phyloP scores from a whole-genome alignment of 2,797 vertebrate species.

The Fistularia commersonii region DNA sequence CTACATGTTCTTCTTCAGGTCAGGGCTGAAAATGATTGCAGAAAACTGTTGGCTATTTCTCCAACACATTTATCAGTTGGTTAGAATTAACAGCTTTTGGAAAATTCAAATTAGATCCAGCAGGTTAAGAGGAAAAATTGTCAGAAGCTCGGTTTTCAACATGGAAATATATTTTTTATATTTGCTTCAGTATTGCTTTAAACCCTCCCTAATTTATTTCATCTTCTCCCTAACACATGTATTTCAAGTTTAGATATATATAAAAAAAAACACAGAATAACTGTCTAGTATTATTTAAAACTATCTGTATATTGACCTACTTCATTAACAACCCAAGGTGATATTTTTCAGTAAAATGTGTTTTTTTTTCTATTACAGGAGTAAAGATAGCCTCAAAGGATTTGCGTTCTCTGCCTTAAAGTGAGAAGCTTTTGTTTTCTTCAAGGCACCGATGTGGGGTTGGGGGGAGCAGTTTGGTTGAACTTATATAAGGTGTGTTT shows the following conservation, averaged over 20 bases:
- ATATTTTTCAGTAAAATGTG: conserved; percentile 1
- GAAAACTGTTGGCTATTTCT: too few relatives aligned
- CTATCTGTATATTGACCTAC: too few relatives aligned
- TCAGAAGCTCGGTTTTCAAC: too few relatives aligned
- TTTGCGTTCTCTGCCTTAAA: conserved; percentile 95
- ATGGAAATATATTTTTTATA: too few relatives aligned
- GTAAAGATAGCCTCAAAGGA: conserved; percentile 95
- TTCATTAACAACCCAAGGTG: background rate
- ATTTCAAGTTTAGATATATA: too few relatives aligned
- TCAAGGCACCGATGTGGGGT: background rate
- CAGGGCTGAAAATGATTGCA: conserved; percentile 16
- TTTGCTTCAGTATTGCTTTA: too few relatives aligned
- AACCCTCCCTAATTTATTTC: too few relatives aligned
- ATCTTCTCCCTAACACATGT: too few relatives aligned
- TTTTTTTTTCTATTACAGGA: conserved; percentile 69
- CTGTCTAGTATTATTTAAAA: too few relatives aligned
- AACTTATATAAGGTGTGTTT: background rate
- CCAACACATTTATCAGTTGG: background rate
- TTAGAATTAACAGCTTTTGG: background rate
- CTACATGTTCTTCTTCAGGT: conserved; percentile 83
- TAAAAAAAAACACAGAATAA: too few relatives aligned
- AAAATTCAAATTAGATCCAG: too few relatives aligned
- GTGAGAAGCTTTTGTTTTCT: conserved; percentile 72
- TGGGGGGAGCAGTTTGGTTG: background rate
- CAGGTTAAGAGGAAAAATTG: too few relatives aligned